A percentile compares a stretch with the other conserved stretches of the same genome.
phyloP scores from a whole-genome alignment of 2,113 vertebrate genomes.

The Osmerus mordax region DNA sequence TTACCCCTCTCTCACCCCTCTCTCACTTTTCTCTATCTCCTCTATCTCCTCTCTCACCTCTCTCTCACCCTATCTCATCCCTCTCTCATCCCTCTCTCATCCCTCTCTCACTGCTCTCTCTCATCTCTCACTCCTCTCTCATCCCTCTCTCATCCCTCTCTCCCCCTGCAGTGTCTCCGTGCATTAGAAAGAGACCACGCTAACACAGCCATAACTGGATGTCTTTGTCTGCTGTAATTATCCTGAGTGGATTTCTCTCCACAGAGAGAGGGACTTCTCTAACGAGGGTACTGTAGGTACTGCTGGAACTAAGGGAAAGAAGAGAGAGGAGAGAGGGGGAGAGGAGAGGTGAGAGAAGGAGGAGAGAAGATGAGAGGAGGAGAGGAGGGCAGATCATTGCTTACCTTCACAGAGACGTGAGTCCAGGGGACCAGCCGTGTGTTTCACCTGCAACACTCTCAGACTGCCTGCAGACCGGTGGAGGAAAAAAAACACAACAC shows the following conservation, averaged over 20 bases:
- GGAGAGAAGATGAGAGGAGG: conserved; percentile 3
- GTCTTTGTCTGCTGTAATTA: conserved; percentile 55
- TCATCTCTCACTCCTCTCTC: too few relatives aligned
- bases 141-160: conserved; percentile 19
- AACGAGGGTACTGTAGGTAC: conserved; percentile 54
- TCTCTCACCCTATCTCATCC: too few relatives aligned
- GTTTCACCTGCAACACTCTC: neutral
- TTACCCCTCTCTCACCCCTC: too few relatives aligned
- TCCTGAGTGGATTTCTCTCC: conserved; percentile 45
- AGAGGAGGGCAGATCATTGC: conserved; percentile 16
- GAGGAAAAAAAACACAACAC: conserved; percentile 27
- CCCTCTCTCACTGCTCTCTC: too few relatives aligned
- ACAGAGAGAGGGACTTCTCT: conserved; percentile 36
- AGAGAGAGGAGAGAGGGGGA: conserved; percentile 8
- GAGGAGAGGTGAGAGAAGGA: neutral
- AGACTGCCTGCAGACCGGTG: conserved; percentile 16
- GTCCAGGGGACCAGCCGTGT: conserved; percentile 10
- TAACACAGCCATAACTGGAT: conserved; percentile 1
- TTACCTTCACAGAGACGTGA: conserved; percentile 56
- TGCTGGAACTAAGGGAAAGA: conserved; percentile 52
- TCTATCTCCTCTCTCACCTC: too few relatives aligned
- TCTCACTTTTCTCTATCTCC: too few relatives aligned
- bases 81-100: too few relatives aligned
- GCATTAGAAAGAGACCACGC: conserved; percentile 30
- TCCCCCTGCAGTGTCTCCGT: conserved; percentile 14